Conservation (phyloP, 1,140 invertebrate species). For the Zaprionus ghesquierei region DNA sequence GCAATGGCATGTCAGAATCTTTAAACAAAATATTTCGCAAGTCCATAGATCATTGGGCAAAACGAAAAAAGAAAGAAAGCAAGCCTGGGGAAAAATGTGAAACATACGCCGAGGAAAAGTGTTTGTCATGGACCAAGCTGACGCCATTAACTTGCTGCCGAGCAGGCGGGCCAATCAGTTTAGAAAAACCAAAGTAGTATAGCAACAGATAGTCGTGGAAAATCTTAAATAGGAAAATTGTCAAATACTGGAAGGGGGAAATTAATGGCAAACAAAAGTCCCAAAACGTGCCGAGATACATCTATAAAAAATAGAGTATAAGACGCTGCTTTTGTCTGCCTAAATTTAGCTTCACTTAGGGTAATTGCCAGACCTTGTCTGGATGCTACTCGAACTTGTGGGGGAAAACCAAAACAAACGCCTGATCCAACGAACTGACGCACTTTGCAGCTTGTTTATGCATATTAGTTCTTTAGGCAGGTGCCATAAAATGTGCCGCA, state of each 20-base stretch:
- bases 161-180: conserved; percentile 29
- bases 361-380: conserved; percentile 4
- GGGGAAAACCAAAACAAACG: neutral
- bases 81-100: conserved; percentile 9
- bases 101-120: conserved; percentile 29
- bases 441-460: conserved; percentile 44
- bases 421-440: conserved; percentile 22
- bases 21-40: conserved; percentile 51
- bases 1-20: conserved; percentile 44
- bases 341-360: conserved; percentile 4
- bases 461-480: conserved; percentile 16
- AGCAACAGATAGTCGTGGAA: neutral
- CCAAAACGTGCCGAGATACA: conserved; percentile 18
- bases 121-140: conserved; percentile 49
- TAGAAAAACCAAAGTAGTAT: conserved; percentile 1
- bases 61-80: conserved; percentile 4
- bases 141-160: conserved; percentile 49
- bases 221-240: conserved; percentile 26
- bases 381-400: no score
- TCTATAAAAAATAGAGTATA: neutral
- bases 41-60: conserved; percentile 54
- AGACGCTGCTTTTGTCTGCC: neutral
- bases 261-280: conserved; percentile 21
- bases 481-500: conserved; percentile 28
- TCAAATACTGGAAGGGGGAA: conserved; percentile 26